Evolutionary conservation across 2,797 vertebrate genomes (phyloP), one percentile per base, ranked within the genome.

Genomic region (Denticeps clupeoides): DNA sequence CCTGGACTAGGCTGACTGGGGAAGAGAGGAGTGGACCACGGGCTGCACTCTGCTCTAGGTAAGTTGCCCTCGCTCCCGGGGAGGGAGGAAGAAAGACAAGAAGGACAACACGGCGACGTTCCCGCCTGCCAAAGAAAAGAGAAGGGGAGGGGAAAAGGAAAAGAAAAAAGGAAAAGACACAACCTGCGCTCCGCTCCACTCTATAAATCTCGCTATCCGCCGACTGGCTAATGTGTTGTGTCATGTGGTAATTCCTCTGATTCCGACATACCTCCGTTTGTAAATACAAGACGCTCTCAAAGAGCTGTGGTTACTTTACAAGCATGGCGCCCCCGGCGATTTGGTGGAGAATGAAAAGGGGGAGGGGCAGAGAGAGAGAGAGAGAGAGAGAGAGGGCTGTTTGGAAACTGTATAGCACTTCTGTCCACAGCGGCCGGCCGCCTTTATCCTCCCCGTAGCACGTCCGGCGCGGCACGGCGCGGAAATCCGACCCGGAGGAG

Each of bases 201-300:
- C 85, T 82, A 86, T 91, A 93, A 92, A 94, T 93, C 80, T 75
- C 85, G 89, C 88, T 82, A 83, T 85, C 86, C 81, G 87, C 88
- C 87, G 89, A 85, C 88, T 87, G 90, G 91, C 93, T 95, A 92
- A 93, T 93, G 90, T 83, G 88, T 93, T 89, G 86, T 94, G 92
- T 94, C 91, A 93, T 95, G 87, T 90, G 92, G 91, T 90, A 91
- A 92, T 90, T 83, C 87, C 89, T 96, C 94, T 97, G 93, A 97
- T 98, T 93, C 85, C 82, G 72, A 91, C 92, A 90, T 89, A 89
- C 87, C 89, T 93, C 82, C 64, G 86, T 96, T 93, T 94, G 94
- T 96, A 93, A 95, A 93, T 92, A 95, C 91, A 93, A 73, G 85
- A 87, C 84, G 82, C 85, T 87, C 88, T 94, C 88, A 93, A 95